A percentile compares a stretch with the other conserved stretches of the same genome.
Evolutionary conservation across 1,140 invertebrate species (phyloP).

Genomic region (Xylocopa sonorina): DNA sequence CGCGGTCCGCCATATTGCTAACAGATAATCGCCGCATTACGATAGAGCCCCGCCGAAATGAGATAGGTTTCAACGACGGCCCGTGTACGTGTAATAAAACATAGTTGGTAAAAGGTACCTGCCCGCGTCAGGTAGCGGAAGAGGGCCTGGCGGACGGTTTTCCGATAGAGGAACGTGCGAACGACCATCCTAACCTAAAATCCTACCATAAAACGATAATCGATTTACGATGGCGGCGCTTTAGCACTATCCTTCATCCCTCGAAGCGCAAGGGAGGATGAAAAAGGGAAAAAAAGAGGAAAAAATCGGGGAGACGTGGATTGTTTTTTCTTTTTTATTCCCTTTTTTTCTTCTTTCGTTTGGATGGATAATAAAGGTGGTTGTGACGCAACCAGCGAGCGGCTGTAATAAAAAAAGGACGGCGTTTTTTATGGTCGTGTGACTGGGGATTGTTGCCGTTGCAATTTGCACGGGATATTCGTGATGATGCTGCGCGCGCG

Average conservation of each 20-base stretch:
- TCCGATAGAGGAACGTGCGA: slow-evolving; percentile 7
- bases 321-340: not conserved
- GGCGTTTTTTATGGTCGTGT: not conserved
- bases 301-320: not conserved
- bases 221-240: slow-evolving; percentile 69
- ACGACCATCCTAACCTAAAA: slow-evolving; percentile 20
- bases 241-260: not conserved
- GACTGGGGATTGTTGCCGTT: not conserved
- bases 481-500: not conserved
- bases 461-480: not conserved
- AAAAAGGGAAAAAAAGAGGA: not conserved
- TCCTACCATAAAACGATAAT: slow-evolving; percentile 73
- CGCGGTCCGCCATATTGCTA: not conserved
- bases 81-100: slow-evolving; percentile 22
- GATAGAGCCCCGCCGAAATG: not conserved
- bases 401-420: not conserved
- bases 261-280: not conserved
- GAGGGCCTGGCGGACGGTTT: not conserved
- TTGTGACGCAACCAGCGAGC: not conserved
- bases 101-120: slow-evolving; percentile 3
- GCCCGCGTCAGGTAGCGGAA: slow-evolving; percentile 15
- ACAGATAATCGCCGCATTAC: slow-evolving; percentile 16
- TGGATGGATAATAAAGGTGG: not conserved
- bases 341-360: too few species aligned
- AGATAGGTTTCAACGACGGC: not conserved